These are phyloP conservation scores for Oscheius sp. DNA, from an alignment of 2,888 invertebrate genomes.

Conservation along the genomic window DNA sequence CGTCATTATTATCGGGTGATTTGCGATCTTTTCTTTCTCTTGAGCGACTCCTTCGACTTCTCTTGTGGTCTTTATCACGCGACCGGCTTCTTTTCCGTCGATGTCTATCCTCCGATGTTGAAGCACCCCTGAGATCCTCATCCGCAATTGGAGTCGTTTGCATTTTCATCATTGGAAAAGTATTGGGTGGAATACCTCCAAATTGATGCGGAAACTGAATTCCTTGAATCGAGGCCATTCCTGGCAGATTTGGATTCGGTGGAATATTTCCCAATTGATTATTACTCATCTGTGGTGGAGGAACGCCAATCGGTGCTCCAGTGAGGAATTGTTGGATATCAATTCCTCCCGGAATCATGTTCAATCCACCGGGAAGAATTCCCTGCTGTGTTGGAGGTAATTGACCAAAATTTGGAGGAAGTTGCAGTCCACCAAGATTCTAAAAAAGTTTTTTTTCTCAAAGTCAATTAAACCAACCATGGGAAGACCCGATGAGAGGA, in stretches of 20 bases:
- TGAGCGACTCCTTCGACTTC: constrained; percentile 17
- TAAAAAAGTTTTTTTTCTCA: neutral
- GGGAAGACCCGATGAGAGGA: no score
- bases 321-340: neutral
- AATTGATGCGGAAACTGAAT: neutral
- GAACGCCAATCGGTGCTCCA: constrained; percentile 7
- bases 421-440: neutral
- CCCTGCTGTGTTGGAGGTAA: neutral
- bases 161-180: neutral
- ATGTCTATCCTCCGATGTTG: neutral
- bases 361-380: no score
- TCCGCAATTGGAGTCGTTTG: neutral
- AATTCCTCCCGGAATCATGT: neutral
- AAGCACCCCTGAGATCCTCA: neutral
- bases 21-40: neutral
- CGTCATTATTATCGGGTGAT: neutral
- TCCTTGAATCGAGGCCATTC: neutral
- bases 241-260: neutral
- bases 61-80: constrained; percentile 8
- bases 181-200: constrained; percentile 4
- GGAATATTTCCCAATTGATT: neutral
- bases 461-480: no score
- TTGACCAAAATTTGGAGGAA: neutral
- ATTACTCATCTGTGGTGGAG: constrained; percentile 1
- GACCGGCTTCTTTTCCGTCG: constrained; percentile 22